Percentiles rank a stretch among this genome's conserved stretches.
These are phyloP conservation scores for Sinocyclocheilus anophthalmus DNA, from an alignment of 2,113 vertebrate genomes.

Conservation along the genomic window DNA sequence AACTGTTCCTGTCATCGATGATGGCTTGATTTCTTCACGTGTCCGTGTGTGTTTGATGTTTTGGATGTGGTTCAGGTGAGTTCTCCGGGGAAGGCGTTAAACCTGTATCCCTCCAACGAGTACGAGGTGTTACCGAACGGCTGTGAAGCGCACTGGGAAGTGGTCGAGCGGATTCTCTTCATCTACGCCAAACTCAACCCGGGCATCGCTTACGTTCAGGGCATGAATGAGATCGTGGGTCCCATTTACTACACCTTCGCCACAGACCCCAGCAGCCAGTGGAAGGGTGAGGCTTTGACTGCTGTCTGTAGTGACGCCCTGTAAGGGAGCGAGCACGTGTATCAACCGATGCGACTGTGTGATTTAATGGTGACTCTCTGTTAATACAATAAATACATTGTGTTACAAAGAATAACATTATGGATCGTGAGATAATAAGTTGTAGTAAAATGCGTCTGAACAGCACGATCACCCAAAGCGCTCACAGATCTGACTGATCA, in stretches of 20 bases:
- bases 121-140: slow-evolving; percentile 90
- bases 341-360: too few species aligned
- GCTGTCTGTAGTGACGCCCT: not conserved
- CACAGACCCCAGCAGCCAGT: slow-evolving; percentile 88
- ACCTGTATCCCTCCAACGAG: slow-evolving; percentile 82
- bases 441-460: too few species aligned
- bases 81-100: slow-evolving; percentile 84
- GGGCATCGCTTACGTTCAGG: slow-evolving; percentile 95
- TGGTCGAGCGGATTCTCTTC: slow-evolving; percentile 97
- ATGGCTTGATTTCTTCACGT: too few species aligned
- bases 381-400: too few species aligned
- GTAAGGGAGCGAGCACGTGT: too few species aligned
- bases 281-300: slow-evolving; percentile 83
- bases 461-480: too few species aligned
- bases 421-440: too few species aligned
- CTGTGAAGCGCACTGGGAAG: slow-evolving; percentile 96
- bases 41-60: too few species aligned
- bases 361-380: too few species aligned
- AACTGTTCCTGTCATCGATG: too few species aligned
- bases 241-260: slow-evolving; percentile 98
- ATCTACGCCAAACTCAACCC: slow-evolving; percentile 99
- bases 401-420: too few species aligned
- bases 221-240: slow-evolving; percentile 98
- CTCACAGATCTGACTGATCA: too few species aligned
- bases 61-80: slow-evolving; percentile 79